Conservation (phyloP, 2,888 invertebrate genomes). For the Drosophila mercatorum region DNA sequence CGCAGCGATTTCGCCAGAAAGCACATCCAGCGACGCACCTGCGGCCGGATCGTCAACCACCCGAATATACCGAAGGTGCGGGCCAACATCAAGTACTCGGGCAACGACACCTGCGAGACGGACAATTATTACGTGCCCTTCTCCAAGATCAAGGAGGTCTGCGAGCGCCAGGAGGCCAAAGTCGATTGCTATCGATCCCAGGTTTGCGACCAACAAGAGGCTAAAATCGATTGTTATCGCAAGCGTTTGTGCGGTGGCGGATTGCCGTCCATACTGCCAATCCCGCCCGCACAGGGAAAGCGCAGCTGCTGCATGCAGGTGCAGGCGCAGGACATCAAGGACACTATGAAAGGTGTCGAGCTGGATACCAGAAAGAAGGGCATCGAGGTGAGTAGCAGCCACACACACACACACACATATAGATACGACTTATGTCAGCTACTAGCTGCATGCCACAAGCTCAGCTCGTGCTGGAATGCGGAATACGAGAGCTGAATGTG, state of each 20-base stretch:
- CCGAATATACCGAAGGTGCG: slow-evolving; percentile 81
- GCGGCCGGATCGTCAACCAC: slow-evolving; percentile 67
- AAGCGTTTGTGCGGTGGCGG: slow-evolving; percentile 61
- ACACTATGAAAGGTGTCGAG: slow-evolving; percentile 81
- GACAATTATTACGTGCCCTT: slow-evolving; percentile 79
- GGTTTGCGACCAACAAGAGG: slow-evolving; percentile 62
- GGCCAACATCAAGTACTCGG: slow-evolving; percentile 84
- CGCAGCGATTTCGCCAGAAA: slow-evolving; percentile 48
- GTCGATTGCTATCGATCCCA: slow-evolving; percentile 73
- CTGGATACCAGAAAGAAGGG: slow-evolving; percentile 80
- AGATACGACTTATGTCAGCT: not conserved
- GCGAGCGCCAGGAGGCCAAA: slow-evolving; percentile 65
- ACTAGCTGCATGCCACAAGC: slow-evolving; percentile 22
- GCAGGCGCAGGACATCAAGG: slow-evolving; percentile 77
- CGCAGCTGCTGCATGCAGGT: slow-evolving; percentile 83
- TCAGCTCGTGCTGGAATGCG: slow-evolving; percentile 53
- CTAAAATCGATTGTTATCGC: slow-evolving; percentile 75
- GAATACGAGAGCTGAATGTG: slow-evolving; percentile 32
- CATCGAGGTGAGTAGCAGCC: slow-evolving; percentile 77
- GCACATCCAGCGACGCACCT: slow-evolving; percentile 50
- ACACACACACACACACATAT: not conserved
- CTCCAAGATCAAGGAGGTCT: slow-evolving; percentile 74
- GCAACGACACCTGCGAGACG: slow-evolving; percentile 75
- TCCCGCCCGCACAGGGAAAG: slow-evolving; percentile 57
- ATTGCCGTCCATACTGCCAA: slow-evolving; percentile 43